Evolutionary conservation across 1,140 invertebrate genomes (phyloP).

Genomic region (Drosophila aff.): DNA sequence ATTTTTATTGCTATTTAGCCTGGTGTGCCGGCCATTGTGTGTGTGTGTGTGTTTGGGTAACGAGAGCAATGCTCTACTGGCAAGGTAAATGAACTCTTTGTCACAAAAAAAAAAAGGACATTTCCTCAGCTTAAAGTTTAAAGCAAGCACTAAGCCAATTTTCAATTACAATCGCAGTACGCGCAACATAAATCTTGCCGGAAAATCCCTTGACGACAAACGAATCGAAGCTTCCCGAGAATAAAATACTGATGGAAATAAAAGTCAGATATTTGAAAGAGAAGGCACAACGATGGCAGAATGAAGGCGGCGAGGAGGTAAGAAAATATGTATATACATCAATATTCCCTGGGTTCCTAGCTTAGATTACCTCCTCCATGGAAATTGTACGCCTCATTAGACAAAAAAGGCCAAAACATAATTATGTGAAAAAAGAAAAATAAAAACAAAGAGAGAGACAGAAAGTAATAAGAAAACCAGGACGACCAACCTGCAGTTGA

Average conservation of each 20-base stretch:
- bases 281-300: not conserved
- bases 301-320: not conserved
- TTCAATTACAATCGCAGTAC: conserved; percentile 30
- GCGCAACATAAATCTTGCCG: conserved; percentile 20
- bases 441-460: conserved; percentile 1
- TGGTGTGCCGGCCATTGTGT: conserved; percentile 26
- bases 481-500: conserved; percentile 62
- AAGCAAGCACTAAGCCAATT: conserved; percentile 20
- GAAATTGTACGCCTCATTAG: conserved; percentile 59
- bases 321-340: not conserved
- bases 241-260: conserved; percentile 3
- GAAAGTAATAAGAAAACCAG: conserved; percentile 44
- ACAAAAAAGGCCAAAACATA: conserved; percentile 25
- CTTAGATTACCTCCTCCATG: conserved; percentile 22
- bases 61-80: conserved; percentile 39
- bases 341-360: conserved; percentile 7
- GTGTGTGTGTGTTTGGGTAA: conserved; percentile 12
- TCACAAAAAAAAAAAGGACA: conserved; percentile 7
- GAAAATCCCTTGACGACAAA: conserved; percentile 10
- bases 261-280: conserved; percentile 7
- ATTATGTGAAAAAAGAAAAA: conserved; percentile 14
- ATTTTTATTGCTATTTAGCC: conserved; percentile 77
- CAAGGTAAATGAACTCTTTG: conserved; percentile 64
- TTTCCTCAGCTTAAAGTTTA: conserved; percentile 21
- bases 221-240: conserved; percentile 6